phyloP scores from a whole-genome alignment of 2,113 vertebrate species.

The Platysteira castanea region DNA sequence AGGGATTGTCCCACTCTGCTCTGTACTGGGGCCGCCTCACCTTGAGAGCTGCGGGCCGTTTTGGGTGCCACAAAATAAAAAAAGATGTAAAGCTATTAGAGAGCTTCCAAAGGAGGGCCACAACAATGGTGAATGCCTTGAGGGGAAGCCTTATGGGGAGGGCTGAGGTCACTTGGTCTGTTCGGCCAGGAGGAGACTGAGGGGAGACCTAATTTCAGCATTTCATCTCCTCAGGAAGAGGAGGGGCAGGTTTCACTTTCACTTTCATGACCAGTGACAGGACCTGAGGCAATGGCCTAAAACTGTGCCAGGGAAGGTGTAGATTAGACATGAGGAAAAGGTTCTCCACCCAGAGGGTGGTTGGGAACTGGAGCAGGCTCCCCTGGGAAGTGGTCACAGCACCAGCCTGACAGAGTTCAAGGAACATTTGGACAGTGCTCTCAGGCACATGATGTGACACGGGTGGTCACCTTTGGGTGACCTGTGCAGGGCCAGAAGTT shows the following conservation, averaged over 20 bases:
- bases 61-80: not conserved
- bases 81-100: not conserved
- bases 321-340: not conserved
- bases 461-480: not conserved
- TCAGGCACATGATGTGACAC: not conserved
- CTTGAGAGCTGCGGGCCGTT: not conserved
- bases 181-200: not conserved
- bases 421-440: rapidly evolving
- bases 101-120: not conserved
- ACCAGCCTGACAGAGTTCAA: not conserved
- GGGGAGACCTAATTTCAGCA: no score
- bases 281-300: not conserved
- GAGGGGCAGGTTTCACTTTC: no score
- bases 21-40: not conserved
- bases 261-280: not conserved
- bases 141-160: rapidly evolving
- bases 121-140: rapidly evolving
- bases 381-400: not conserved
- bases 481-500: not conserved
- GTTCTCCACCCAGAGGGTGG: not conserved
- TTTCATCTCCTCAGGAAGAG: no score
- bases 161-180: rapidly evolving
- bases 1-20: not conserved
- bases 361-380: not conserved
- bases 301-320: not conserved